Conservation (phyloP, 2,113 vertebrate species). For the Stegostoma tigrinum region DNA sequence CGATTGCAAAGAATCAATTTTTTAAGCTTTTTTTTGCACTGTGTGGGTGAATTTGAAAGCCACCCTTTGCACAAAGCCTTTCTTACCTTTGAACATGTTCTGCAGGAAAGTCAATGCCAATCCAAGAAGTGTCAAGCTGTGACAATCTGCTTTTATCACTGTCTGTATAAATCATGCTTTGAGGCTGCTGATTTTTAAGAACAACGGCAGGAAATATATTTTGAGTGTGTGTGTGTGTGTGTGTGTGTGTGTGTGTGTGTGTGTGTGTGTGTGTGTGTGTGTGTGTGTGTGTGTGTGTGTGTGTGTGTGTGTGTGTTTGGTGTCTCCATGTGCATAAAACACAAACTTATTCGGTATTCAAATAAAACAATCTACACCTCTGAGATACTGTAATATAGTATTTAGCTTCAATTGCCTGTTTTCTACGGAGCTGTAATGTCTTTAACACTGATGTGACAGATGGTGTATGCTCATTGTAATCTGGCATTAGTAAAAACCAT, state of each 20-base stretch:
- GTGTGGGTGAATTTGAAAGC: neutral
- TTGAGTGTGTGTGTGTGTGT: neutral
- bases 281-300: neutral
- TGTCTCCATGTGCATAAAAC: neutral
- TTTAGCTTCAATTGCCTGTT: neutral
- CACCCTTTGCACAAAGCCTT: neutral
- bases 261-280: neutral
- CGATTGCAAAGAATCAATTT: neutral
- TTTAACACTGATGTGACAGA: neutral
- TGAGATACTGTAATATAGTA: neutral
- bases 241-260: neutral
- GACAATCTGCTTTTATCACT: constrained; percentile 14
- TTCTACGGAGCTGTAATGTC: neutral
- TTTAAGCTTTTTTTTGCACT: neutral
- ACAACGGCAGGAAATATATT: neutral
- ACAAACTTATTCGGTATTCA: neutral
- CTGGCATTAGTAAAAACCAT: neutral
- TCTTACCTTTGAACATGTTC: neutral
- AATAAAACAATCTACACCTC: neutral
- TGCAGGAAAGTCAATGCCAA: constrained; percentile 30
- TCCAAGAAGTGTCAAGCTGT: constrained; percentile 9
- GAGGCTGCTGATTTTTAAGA: constrained; percentile 1
- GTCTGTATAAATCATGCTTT: constrained; percentile 15
- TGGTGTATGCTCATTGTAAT: neutral
- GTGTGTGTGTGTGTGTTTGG: neutral